Conservation (phyloP, 2,113 vertebrate genomes). For the Halichoeres trimaculatus region DNA sequence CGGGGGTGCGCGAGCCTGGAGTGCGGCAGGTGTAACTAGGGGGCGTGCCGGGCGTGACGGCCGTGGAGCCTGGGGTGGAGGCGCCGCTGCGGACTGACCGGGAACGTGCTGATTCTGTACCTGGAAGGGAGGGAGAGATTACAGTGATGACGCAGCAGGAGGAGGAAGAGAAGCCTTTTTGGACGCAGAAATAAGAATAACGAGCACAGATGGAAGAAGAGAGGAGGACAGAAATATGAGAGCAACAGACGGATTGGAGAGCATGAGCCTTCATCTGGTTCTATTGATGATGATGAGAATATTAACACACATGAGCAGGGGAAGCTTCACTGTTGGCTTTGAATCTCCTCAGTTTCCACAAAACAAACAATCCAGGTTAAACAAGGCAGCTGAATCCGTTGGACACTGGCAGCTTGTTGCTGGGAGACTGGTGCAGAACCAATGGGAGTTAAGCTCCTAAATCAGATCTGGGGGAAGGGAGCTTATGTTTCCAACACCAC, state of each 20-base stretch:
- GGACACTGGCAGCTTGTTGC: slow-evolving; percentile 45
- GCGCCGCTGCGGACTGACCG: slow-evolving; percentile 92
- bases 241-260: slow-evolving; percentile 8
- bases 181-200: not conserved
- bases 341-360: slow-evolving; percentile 11
- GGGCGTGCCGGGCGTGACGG: slow-evolving; percentile 93
- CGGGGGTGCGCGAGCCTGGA: slow-evolving; percentile 92
- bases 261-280: slow-evolving; percentile 6
- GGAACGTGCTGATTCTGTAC: slow-evolving; percentile 90
- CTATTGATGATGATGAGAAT: slow-evolving; percentile 18
- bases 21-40: slow-evolving; percentile 95
- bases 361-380: slow-evolving; percentile 43
- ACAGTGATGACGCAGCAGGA: not conserved
- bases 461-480: no score
- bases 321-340: not conserved
- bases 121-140: slow-evolving; percentile 58
- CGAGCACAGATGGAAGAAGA: not conserved
- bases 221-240: not conserved
- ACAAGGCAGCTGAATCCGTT: slow-evolving; percentile 35
- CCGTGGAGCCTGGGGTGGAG: slow-evolving; percentile 92
- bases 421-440: slow-evolving; percentile 37
- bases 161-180: not conserved
- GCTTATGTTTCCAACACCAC: no score
- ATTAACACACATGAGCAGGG: not conserved
- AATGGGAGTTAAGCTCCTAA: not conserved